Percentiles rank a stretch among this genome's conserved stretches.
These are phyloP conservation scores for Cichlasoma orientale DNA, from an alignment of 2,797 vertebrate genomes.

Conservation along the genomic window DNA sequence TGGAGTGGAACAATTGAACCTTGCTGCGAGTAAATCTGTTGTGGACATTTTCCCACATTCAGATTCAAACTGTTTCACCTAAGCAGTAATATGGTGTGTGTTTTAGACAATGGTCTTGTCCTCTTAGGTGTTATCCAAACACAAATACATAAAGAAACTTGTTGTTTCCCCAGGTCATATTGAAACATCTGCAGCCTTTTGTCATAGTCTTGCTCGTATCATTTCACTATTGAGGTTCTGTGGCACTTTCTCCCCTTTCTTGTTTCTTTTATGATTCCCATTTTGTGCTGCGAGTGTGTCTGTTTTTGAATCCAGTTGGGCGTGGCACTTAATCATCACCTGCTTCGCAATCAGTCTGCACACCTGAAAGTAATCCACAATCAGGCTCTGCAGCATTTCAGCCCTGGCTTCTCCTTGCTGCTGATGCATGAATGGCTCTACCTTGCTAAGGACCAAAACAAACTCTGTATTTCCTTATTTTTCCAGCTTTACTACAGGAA, in stretches of 20 bases:
- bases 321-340: background rate
- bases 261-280: background rate
- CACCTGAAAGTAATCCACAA: background rate
- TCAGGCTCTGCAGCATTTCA: background rate
- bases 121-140: constrained; percentile 9
- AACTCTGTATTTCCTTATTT: background rate
- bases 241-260: background rate
- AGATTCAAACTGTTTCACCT: constrained; percentile 26
- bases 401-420: background rate
- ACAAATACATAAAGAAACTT: constrained; percentile 3
- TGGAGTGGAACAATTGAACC: constrained; percentile 39
- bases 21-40: constrained; percentile 36
- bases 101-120: constrained; percentile 6
- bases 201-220: background rate
- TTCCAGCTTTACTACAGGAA: background rate
- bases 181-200: background rate
- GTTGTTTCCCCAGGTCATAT: background rate
- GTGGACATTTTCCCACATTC: constrained; percentile 35
- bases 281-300: background rate
- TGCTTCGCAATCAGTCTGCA: background rate
- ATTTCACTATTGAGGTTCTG: background rate
- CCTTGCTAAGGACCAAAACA: background rate
- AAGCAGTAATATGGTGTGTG: constrained; percentile 7
- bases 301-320: background rate
- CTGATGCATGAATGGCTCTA: background rate